Evolutionary conservation across 1,140 invertebrate genomes (phyloP).

Genomic region (Antheraea pernyi): DNA sequence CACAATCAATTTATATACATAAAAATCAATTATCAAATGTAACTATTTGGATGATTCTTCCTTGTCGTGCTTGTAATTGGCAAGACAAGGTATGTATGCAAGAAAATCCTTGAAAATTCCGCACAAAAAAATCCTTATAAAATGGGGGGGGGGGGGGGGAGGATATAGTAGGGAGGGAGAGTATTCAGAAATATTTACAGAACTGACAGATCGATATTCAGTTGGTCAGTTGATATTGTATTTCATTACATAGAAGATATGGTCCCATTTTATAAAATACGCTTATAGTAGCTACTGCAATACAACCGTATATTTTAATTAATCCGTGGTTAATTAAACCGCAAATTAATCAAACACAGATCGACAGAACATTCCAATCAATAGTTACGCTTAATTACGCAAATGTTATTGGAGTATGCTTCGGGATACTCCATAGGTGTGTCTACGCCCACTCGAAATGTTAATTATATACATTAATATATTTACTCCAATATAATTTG

Average conservation of each 20-base stretch:
- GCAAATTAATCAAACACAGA: constrained; percentile 33
- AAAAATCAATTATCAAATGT: neutral
- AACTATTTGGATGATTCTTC: too few relatives aligned
- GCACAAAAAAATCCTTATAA: too few relatives aligned
- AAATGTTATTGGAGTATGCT: constrained; percentile 23
- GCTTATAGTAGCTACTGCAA: neutral
- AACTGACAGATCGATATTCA: too few relatives aligned
- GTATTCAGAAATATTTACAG: too few relatives aligned
- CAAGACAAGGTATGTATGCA: too few relatives aligned
- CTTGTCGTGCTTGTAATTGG: too few relatives aligned
- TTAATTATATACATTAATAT: neutral
- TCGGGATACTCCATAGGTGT: neutral
- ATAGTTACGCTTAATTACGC: constrained; percentile 27
- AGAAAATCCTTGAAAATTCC: too few relatives aligned
- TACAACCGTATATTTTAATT: constrained; percentile 15
- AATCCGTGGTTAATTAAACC: constrained; percentile 15
- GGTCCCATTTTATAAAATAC: neutral
- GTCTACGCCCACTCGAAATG: neutral
- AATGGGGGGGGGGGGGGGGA: too few relatives aligned
- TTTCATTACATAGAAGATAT: too few relatives aligned
- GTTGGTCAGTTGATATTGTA: too few relatives aligned
- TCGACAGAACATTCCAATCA: constrained; percentile 28
- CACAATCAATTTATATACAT: too few relatives aligned
- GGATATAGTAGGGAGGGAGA: too few relatives aligned
- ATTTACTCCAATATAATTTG: neutral